A percentile compares a stretch with the other conserved stretches of the same genome.
These are phyloP conservation scores for Pseudocheirus occidentalis DNA, from an alignment of 2,797 vertebrate genomes.

Conservation along the genomic window DNA sequence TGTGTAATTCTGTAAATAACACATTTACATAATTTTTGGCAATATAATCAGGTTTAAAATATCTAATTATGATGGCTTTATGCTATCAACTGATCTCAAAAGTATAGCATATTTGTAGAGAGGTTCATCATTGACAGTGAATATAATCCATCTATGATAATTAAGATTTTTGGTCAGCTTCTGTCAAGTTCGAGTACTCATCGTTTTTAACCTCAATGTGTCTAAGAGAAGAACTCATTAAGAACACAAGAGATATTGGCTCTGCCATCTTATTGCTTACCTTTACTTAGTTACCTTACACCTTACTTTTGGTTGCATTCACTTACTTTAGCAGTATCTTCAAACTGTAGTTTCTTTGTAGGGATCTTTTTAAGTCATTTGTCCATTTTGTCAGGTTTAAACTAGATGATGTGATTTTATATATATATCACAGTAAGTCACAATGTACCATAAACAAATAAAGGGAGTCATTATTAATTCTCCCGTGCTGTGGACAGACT, in stretches of 20 bases:
- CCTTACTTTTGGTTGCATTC: too few species aligned
- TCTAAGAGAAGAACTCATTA: background rate
- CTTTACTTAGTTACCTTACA: background rate
- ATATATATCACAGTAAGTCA: background rate
- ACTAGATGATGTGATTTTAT: background rate
- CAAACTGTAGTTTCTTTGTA: background rate
- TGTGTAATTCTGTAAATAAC: background rate
- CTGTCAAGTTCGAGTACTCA: background rate
- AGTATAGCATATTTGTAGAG: background rate
- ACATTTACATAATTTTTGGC: background rate
- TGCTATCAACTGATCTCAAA: background rate
- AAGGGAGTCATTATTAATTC: background rate
- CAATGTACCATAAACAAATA: background rate
- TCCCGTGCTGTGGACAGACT: background rate
- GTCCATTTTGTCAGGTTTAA: background rate
- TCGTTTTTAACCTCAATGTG: background rate
- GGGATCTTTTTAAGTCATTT: background rate
- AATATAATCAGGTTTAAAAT: background rate
- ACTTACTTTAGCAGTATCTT: background rate
- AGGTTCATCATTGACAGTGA: background rate
- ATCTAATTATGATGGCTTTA: background rate
- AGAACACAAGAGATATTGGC: background rate
- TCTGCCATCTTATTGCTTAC: background rate
- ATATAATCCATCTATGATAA: background rate
- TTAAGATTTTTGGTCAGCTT: background rate